Percentiles rank a stretch among this genome's conserved stretches.
Conservation (phyloP, 2,888 invertebrate species). For the Acleris cristana region DNA sequence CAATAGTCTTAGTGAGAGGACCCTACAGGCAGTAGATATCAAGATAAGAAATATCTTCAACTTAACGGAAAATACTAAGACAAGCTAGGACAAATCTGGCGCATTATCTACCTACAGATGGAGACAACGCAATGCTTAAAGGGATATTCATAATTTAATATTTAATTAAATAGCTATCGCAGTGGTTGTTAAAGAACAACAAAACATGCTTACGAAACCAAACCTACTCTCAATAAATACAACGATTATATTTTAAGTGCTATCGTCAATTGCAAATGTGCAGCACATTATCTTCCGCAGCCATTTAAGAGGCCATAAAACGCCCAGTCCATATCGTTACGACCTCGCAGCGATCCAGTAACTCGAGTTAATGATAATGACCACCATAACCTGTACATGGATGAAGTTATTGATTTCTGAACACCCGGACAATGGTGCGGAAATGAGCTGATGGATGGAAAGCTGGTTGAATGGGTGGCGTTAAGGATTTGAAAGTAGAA, state of each 20-base stretch:
- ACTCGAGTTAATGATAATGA: conserved; percentile 34
- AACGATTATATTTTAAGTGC: background rate
- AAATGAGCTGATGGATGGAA: conserved; percentile 32
- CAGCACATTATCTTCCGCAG: conserved; percentile 20
- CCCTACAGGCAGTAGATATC: too few relatives aligned
- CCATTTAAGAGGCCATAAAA: conserved; percentile 23
- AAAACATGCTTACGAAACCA: too few relatives aligned
- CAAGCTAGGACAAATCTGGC: too few relatives aligned
- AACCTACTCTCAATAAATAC: too few relatives aligned
- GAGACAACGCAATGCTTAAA: too few relatives aligned
- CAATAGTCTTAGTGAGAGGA: too few relatives aligned
- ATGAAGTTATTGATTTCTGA: conserved; percentile 37
- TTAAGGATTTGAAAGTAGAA: conserved; percentile 18
- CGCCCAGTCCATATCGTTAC: conserved; percentile 29
- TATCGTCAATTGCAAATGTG: conserved; percentile 25
- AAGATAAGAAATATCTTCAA: too few relatives aligned
- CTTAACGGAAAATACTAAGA: too few relatives aligned
- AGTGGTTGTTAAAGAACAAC: too few relatives aligned
- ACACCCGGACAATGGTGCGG: conserved; percentile 20
- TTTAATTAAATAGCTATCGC: too few relatives aligned
- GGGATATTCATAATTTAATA: too few relatives aligned
- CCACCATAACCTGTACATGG: conserved; percentile 27
- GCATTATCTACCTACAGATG: too few relatives aligned
- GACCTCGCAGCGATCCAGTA: conserved; percentile 25
- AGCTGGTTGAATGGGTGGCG: conserved; percentile 16